A percentile compares a stretch with the other conserved stretches of the same genome.
phyloP scores from a whole-genome alignment of 2,797 vertebrate species.

The Phataginus tetradactyla region DNA sequence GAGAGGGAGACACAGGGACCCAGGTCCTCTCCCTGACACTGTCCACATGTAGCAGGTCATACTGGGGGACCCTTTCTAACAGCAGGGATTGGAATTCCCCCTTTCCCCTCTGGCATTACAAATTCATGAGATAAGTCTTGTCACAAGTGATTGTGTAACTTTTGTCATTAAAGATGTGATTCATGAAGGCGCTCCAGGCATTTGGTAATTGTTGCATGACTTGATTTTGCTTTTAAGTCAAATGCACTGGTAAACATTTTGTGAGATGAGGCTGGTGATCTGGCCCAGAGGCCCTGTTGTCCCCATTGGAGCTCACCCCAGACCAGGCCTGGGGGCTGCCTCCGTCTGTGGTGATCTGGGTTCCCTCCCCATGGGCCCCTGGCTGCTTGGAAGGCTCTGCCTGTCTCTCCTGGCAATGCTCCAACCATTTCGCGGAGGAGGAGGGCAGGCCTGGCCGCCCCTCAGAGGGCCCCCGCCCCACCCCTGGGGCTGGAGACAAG shows the following conservation, averaged over 20 bases:
- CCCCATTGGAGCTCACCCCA: too few species aligned
- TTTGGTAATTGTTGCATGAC: neutral
- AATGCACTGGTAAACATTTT: neutral
- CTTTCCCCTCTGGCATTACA: neutral
- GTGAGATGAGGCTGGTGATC: neutral
- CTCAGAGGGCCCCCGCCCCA: neutral
- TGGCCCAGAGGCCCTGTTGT: neutral
- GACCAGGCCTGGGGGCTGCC: neutral
- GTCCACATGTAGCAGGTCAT: neutral
- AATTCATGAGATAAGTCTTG: neutral
- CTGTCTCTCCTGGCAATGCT: neutral
- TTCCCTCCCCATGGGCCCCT: neutral
- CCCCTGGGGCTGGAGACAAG: neutral
- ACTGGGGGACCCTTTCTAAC: neutral
- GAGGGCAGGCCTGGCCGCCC: neutral
- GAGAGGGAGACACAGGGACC: too few species aligned
- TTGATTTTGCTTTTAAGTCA: conserved; percentile 3
- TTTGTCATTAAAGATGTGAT: neutral
- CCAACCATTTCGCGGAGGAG: neutral
- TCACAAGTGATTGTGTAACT: neutral
- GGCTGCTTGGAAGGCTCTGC: neutral
- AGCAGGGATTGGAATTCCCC: neutral
- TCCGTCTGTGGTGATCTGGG: neutral
- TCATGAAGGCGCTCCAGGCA: neutral
- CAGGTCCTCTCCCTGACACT: neutral